A percentile compares a stretch with the other conserved stretches of the same genome.
These are phyloP conservation scores for Cyanistes caeruleus DNA, from an alignment of 2,113 vertebrate genomes.

Conservation along the genomic window DNA sequence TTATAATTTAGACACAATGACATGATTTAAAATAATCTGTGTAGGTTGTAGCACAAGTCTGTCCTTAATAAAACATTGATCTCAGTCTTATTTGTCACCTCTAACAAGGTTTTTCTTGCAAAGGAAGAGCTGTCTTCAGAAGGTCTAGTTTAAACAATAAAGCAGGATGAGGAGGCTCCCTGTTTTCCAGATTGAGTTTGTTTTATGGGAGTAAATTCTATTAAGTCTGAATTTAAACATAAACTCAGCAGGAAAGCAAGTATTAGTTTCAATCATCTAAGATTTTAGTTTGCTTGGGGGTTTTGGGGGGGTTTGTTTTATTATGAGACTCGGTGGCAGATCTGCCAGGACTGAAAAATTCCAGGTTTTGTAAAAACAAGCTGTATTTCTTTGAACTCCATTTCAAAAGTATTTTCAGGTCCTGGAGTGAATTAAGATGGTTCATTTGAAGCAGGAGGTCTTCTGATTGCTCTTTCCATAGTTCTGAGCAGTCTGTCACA, in stretches of 20 bases:
- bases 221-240: constrained; percentile 21
- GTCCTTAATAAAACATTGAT: constrained; percentile 53
- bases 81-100: background rate
- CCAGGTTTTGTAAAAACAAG: background rate
- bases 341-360: constrained; percentile 2
- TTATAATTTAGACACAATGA: constrained; percentile 35
- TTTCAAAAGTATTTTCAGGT: constrained; percentile 36
- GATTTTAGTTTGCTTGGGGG: background rate
- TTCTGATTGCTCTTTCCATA: constrained; percentile 35
- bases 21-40: constrained; percentile 21
- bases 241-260: background rate
- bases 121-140: constrained; percentile 24
- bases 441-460: constrained; percentile 46
- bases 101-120: background rate
- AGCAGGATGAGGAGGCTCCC: background rate
- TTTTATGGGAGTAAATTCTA: background rate
- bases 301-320: background rate
- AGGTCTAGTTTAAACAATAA: constrained; percentile 18
- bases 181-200: background rate
- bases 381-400: constrained; percentile 14
- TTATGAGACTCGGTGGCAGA: constrained; percentile 1
- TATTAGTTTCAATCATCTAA: background rate
- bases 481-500: background rate
- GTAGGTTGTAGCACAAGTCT: background rate
- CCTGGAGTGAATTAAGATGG: constrained; percentile 19